Evolutionary conservation across 1,140 invertebrate species (phyloP).

Genomic region (Drosophila equinoxialis): DNA sequence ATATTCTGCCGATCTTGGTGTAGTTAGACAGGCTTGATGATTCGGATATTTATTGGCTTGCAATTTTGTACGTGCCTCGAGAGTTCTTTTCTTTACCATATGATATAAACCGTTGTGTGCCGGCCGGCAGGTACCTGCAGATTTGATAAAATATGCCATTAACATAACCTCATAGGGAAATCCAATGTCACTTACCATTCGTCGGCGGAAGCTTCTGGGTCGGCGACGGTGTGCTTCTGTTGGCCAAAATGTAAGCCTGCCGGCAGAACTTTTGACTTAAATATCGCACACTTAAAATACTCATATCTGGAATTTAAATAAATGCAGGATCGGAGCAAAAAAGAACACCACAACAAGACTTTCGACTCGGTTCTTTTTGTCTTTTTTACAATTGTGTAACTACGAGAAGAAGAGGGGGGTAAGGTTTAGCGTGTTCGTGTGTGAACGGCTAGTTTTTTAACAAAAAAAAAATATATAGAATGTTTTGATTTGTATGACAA

Average conservation of each 20-base stretch:
- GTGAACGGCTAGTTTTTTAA: slow-evolving; percentile 38
- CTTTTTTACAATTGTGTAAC: slow-evolving; percentile 65
- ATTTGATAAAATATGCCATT: neutral
- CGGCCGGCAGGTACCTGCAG: slow-evolving; percentile 42
- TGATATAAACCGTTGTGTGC: slow-evolving; percentile 71
- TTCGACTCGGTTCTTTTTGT: slow-evolving; percentile 19
- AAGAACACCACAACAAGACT: slow-evolving; percentile 25
- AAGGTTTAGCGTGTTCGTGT: slow-evolving; percentile 25
- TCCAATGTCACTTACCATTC: slow-evolving; percentile 51
- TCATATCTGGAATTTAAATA: slow-evolving; percentile 59
- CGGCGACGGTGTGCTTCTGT: slow-evolving; percentile 39
- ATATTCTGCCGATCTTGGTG: slow-evolving; percentile 32
- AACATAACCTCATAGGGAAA: slow-evolving; percentile 48
- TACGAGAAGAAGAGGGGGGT: slow-evolving; percentile 3
- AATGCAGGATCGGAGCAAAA: slow-evolving; percentile 25
- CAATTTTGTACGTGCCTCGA: slow-evolving; percentile 72
- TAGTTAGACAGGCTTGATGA: slow-evolving; percentile 56
- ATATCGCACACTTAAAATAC: slow-evolving; percentile 64
- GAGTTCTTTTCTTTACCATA: slow-evolving; percentile 80
- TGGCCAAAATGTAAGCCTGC: slow-evolving; percentile 69
- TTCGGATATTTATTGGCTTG: slow-evolving; percentile 75
- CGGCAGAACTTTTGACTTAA: slow-evolving; percentile 63
- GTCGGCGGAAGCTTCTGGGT: slow-evolving; percentile 24
- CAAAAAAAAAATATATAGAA: slow-evolving; percentile 19
- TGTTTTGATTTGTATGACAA: slow-evolving; percentile 41